Base-by-base conservation (phyloP, 53 echinoderm and acorn worm genomes). In the Antedon mediterranea region DNA sequence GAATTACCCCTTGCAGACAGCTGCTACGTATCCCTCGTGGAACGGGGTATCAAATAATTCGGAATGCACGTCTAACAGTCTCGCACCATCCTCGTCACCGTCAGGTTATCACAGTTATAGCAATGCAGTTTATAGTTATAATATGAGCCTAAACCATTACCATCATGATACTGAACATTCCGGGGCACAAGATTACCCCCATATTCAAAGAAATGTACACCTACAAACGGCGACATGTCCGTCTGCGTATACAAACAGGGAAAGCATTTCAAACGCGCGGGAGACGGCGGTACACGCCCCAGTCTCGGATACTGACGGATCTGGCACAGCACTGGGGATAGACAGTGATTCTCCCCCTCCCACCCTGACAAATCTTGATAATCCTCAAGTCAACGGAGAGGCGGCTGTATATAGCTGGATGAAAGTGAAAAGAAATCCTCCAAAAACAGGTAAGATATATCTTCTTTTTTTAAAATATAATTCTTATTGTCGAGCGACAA, bases 351-450 rank as follows among this genome's bases (percentile, higher is more conserved):
- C 57, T 3, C 57, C 57, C 57, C 57, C 81, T 73, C 86, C 93
- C 27, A 88, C 90, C n/a, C 82, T 90, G 73, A 86, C 88, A 43
- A 90, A 93, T 84, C 84, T 88, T 43, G 88, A 88, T 34, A 83
- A 80, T 14, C 71, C 33, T 5, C 72, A 84, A 43, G 28, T 75
- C 14, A 73, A 70, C 9, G 85, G 89, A 2, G 94, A 94, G 76
- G 84, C 91, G 18, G 90, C 91, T 72, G 80, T 94, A 79, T 94
- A 91, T 84, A 94, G 91, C 74, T 94, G 94, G 94, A 91, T 94
- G 94, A 89, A 85, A 85, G 91, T 94, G 28, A 94, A 94, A 82
- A 71, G 94, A 79, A 94, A 94, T 85, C 94, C 94, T 31, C 94
- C 94, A 4, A 94, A 94, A 89, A 94, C 94, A 81, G 89, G 94